A percentile compares a stretch with the other conserved stretches of the same genome.
Conservation (phyloP, 1,140 invertebrate species). For the Saccostrea echinata region DNA sequence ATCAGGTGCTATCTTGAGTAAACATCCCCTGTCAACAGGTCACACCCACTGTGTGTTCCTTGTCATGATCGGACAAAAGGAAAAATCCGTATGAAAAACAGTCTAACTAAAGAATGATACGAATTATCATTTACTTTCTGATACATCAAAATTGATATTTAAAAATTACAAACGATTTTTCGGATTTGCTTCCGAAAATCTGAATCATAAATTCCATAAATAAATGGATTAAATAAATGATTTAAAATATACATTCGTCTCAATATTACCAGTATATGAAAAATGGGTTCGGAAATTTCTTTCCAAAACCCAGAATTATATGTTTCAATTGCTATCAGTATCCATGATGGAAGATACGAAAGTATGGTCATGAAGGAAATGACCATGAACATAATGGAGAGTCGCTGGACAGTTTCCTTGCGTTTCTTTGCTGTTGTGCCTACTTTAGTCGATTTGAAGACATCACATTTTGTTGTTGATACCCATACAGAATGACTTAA, state of each 20-base stretch:
- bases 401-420: too few species aligned
- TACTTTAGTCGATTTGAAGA: too few species aligned
- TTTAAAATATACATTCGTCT: constrained; percentile 5
- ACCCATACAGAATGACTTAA: too few species aligned
- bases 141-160: neutral
- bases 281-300: neutral
- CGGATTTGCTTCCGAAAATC: neutral
- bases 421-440: too few species aligned
- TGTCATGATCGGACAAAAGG: neutral
- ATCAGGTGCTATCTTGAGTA: neutral
- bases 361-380: too few species aligned
- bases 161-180: neutral
- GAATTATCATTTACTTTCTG: neutral
- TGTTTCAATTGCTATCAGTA: neutral
- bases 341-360: neutral
- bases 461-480: too few species aligned
- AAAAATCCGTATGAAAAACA: neutral
- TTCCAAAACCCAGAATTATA: neutral
- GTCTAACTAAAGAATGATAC: neutral
- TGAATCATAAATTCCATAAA: neutral
- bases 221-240: neutral
- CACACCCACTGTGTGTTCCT: neutral
- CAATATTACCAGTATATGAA: neutral
- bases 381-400: too few species aligned
- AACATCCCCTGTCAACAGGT: neutral